These are phyloP conservation scores for Rana temporaria DNA, from an alignment of 2,113 vertebrate genomes.

Conservation along the genomic window DNA sequence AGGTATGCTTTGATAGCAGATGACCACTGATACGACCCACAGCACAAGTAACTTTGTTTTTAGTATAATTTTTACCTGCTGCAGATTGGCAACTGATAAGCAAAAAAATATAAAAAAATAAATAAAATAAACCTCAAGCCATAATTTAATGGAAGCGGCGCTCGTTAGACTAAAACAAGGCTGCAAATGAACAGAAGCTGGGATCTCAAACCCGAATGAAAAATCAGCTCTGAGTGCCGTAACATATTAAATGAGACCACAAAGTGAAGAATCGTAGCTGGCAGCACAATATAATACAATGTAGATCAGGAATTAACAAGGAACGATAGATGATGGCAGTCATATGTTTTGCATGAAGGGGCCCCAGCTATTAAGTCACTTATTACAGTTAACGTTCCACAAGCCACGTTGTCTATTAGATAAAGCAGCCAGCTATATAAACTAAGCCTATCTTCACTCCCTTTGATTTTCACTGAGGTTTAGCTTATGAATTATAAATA, in stretches of 20 bases:
- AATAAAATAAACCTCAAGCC: no score
- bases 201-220: neutral
- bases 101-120: no score
- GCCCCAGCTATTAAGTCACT: constrained; percentile 2
- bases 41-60: no score
- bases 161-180: no score
- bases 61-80: no score
- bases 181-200: no score
- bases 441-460: neutral
- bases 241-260: neutral
- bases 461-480: no score
- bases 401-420: neutral
- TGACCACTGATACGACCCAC: no score
- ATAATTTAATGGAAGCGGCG: no score
- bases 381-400: neutral
- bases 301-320: neutral
- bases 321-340: neutral
- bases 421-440: neutral
- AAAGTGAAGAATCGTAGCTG: neutral
- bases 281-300: neutral
- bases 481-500: neutral
- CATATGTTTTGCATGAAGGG: neutral
- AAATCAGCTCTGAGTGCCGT: neutral
- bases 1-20: no score
- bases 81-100: no score